These are phyloP conservation scores for Grammomys dolichurus DNA, from an alignment of 2,113 vertebrate genomes.

Conservation along the genomic window DNA sequence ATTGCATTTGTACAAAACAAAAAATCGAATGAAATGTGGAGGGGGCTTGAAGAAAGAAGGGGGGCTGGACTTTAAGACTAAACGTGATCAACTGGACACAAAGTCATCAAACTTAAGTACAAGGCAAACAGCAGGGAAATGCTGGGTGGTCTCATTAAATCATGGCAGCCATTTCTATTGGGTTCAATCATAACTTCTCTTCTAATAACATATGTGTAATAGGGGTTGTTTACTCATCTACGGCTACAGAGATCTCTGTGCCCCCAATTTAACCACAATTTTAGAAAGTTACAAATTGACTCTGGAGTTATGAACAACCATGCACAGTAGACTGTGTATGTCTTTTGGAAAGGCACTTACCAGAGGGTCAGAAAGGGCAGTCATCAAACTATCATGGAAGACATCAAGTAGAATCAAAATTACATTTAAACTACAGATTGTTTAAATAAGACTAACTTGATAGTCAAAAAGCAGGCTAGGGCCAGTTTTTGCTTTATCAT, in stretches of 20 bases:
- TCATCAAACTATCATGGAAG: slow-evolving; percentile 1
- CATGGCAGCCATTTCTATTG: not conserved
- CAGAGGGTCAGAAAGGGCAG: not conserved
- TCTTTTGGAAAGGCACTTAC: not conserved
- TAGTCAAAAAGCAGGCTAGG: not conserved
- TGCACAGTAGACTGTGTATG: not conserved
- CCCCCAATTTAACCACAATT: not conserved
- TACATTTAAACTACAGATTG: not conserved
- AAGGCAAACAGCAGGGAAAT: not conserved
- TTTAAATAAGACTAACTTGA: slow-evolving; percentile 52
- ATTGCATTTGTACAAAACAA: not conserved
- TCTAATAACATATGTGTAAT: not conserved
- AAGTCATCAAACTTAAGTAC: not conserved
- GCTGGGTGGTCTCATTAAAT: not conserved
- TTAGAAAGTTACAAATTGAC: not conserved
- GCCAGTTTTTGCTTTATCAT: slow-evolving; percentile 35
- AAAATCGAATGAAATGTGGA: not conserved
- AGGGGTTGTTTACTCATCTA: not conserved
- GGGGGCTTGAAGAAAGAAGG: not conserved
- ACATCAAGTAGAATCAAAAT: slow-evolving; percentile 4
- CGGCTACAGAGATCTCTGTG: not conserved
- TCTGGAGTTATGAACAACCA: not conserved
- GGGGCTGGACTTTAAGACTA: not conserved
- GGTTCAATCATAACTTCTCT: not conserved
- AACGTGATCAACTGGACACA: not conserved